Base-by-base conservation (phyloP, 2,888 invertebrate genomes). In the Cerceris ruficornis region DNA sequence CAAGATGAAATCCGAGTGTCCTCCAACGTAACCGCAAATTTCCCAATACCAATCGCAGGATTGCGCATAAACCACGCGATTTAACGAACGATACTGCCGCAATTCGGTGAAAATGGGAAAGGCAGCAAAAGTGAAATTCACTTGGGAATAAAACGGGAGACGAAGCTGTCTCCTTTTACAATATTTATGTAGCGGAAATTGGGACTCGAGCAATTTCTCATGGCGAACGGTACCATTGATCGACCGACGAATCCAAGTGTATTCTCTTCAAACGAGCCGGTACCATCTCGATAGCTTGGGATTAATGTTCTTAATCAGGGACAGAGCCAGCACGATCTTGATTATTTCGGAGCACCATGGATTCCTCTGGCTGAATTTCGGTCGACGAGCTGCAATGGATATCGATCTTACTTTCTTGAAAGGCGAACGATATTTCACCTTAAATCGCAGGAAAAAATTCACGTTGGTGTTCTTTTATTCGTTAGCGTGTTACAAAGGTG, bases 101-200 rank as follows among this genome's bases (percentile, higher is more conserved):
- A 81, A 72, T 71, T 41, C 28, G 17, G 70, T 71, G 68, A 82
- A 76, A 82, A 76, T 69, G 80, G 73, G 80, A 84, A 85, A 87
- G 86, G 85, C 85, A 83, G 88, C 84, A 86, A 86, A 87, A 87
- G 86, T 83, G 85, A 86, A 87, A 87, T 86, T 83, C 77, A 75
- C 83, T 79, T 74, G 80, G 50, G 54, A 74, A 69, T 50, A 62
- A 77, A 60, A 55, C 62, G 49, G 50, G 42, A 52, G 55, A 75
- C 79, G 43, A 39, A 14, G 49, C 66, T 55, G 55, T 67, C 60
- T 70, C 28, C 28, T 75, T 58, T 39, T 69, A 70, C 76, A 60
- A 76, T 74, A 70, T 65, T 58, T 71, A 69, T 77, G 80, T 78
- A 75, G 76, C 73, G 71, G 80, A 82, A 86, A 87, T 87, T 87